A percentile compares a stretch with the other conserved stretches of the same genome.
Evolutionary conservation across 2,113 vertebrate species (phyloP).

Genomic region (Chinchilla lanigera): DNA sequence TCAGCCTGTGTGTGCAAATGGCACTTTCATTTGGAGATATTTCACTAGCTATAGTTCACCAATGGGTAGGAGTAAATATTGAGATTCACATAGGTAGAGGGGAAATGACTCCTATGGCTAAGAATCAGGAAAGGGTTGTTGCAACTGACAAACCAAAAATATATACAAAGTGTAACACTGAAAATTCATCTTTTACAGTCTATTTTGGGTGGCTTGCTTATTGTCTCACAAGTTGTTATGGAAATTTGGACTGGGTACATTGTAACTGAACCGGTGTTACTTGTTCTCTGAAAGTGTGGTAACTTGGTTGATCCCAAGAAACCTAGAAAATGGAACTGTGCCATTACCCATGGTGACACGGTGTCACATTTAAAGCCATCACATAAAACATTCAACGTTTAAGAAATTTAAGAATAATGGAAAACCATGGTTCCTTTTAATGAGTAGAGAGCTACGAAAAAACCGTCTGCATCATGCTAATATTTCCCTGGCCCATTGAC

Average conservation of each 20-base stretch:
- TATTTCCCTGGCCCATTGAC: background rate
- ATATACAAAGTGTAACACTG: background rate
- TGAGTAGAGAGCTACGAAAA: background rate
- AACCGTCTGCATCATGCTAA: background rate
- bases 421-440: slow-evolving; percentile 14
- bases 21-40: background rate
- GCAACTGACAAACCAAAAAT: background rate
- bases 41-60: too few relatives aligned
- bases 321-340: background rate
- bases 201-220: background rate
- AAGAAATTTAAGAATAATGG: slow-evolving; percentile 34
- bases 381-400: background rate
- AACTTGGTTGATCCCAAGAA: background rate
- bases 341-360: background rate
- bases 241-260: background rate
- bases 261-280: background rate
- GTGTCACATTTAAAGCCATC: background rate
- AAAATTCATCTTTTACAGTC: background rate
- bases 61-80: background rate
- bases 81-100: background rate
- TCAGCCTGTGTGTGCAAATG: background rate
- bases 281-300: background rate
- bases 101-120: background rate
- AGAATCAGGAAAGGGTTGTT: background rate
- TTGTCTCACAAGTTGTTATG: background rate